These are phyloP conservation scores for Oscheius myriophilus DNA, from an alignment of 2,888 invertebrate genomes.

Conservation along the genomic window DNA sequence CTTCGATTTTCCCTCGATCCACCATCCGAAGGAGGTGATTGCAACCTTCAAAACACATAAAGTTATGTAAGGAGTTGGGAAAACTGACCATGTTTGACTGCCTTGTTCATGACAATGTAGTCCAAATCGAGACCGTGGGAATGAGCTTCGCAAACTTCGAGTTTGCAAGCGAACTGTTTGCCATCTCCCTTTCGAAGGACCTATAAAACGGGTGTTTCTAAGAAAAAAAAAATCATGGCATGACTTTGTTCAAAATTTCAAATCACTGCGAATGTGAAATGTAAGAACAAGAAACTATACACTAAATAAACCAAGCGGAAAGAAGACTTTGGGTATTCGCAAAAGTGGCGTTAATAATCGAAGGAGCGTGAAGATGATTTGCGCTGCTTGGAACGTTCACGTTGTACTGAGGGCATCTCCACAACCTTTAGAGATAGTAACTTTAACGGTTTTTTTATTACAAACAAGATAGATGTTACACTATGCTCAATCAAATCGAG, in stretches of 20 bases:
- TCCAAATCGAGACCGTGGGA: conserved; percentile 67
- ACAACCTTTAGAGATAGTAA: too few relatives aligned
- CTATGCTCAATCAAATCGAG: too few relatives aligned
- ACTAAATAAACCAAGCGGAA: too few relatives aligned
- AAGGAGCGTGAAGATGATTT: too few relatives aligned
- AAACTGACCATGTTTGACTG: conserved; percentile 41
- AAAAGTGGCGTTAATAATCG: too few relatives aligned
- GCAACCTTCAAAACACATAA: conserved; percentile 35
- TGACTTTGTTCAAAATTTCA: not conserved
- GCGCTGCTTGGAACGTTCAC: too few relatives aligned
- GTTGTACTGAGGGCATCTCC: too few relatives aligned
- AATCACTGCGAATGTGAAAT: too few relatives aligned
- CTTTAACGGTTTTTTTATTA: too few relatives aligned
- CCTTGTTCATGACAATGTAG: conserved; percentile 62
- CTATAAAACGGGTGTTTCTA: conserved; percentile 17
- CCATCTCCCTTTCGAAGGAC: conserved; percentile 53
- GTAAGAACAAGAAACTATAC: too few relatives aligned
- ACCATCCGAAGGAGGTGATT: conserved; percentile 58
- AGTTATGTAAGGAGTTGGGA: not conserved
- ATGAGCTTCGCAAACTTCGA: conserved; percentile 63
- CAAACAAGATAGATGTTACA: too few relatives aligned
- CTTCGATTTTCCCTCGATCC: conserved; percentile 68
- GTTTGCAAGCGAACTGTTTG: conserved; percentile 61
- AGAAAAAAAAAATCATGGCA: not conserved
- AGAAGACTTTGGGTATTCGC: too few relatives aligned